Evolutionary conservation across 2,797 vertebrate species (phyloP).

Genomic region (Dermochelys coriacea): DNA sequence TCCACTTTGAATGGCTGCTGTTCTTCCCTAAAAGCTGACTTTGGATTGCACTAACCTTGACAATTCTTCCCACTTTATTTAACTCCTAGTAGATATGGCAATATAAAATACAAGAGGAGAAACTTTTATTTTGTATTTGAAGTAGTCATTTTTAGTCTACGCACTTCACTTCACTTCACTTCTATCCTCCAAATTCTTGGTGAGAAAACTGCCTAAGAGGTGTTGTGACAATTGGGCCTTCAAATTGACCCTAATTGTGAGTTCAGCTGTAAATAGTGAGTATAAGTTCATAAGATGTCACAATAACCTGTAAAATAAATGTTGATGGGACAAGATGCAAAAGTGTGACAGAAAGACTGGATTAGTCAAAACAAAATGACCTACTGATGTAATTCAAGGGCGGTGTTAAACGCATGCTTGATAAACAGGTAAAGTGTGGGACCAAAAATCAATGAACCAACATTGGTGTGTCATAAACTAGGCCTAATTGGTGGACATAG

Average conservation of each 20-base stretch:
- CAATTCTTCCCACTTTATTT: background rate
- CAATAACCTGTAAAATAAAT: background rate
- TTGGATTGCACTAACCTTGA: background rate
- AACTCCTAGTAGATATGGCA: background rate
- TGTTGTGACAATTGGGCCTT: background rate
- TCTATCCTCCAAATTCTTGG: background rate
- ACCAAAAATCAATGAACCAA: background rate
- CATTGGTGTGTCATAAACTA: background rate
- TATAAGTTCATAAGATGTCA: background rate
- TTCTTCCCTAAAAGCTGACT: background rate
- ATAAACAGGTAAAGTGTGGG: background rate
- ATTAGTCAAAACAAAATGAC: background rate
- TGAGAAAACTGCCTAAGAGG: background rate
- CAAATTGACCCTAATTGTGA: background rate
- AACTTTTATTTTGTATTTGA: background rate
- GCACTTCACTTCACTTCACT: background rate
- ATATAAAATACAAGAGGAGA: background rate
- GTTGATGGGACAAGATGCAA: background rate
- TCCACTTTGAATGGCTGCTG: background rate
- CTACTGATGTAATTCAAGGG: background rate
- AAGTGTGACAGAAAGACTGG: background rate
- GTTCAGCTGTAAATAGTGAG: background rate
- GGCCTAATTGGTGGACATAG: background rate
- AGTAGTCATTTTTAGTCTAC: background rate
- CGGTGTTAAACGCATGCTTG: background rate